These are phyloP conservation scores for Stichodactyla helianthus DNA, from an alignment of 64 coral and sea anemone species.

Conservation along the genomic window DNA sequence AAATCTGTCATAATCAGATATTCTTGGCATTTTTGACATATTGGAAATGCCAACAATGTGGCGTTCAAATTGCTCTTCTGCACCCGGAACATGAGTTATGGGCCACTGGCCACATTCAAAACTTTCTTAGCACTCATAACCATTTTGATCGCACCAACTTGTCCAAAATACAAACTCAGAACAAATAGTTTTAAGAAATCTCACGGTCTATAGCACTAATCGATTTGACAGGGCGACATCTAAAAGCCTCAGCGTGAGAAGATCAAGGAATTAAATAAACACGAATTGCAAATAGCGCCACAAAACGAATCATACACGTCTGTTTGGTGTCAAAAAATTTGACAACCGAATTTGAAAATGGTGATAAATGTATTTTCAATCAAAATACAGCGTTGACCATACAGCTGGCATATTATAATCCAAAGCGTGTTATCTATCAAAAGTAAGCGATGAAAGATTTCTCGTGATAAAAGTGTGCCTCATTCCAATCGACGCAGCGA, in stretches of 20 bases:
- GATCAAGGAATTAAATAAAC: constrained; percentile 10
- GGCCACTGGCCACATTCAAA: background rate
- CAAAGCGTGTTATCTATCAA: background rate
- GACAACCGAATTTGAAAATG: background rate
- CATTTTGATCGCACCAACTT: background rate
- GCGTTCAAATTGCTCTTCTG: background rate
- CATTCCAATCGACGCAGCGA: background rate
- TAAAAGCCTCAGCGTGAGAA: background rate
- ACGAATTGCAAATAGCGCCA: background rate
- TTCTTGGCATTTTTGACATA: background rate
- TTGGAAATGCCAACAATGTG: background rate
- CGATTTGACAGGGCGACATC: background rate
- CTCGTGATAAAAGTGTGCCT: background rate
- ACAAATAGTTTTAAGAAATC: background rate
- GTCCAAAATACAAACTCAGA: background rate
- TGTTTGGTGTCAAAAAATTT: background rate
- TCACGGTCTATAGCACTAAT: background rate
- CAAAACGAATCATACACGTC: background rate
- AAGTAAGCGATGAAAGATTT: constrained; percentile 7
- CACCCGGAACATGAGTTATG: background rate
- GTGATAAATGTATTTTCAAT: constrained; percentile 3
- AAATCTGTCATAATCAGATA: background rate
- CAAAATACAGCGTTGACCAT: background rate
- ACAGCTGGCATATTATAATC: background rate
- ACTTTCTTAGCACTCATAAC: background rate